These are phyloP conservation scores for Cebus imitator DNA, from an alignment of 2,113 vertebrate species.

Conservation along the genomic window DNA sequence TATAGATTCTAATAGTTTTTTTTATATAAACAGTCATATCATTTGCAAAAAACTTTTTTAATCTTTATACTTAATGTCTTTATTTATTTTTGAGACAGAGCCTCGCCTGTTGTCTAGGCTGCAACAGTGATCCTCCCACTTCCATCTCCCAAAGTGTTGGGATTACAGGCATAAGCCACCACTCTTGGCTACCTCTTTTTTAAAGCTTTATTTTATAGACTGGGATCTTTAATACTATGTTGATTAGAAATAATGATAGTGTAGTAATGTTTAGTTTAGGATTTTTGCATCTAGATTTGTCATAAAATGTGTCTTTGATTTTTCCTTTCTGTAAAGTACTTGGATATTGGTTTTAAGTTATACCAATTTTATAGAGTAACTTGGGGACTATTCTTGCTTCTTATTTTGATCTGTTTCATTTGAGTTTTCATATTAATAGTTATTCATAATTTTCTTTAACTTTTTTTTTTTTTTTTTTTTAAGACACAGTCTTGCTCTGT, in stretches of 20 bases:
- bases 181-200: background rate
- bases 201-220: background rate
- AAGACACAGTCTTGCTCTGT: too few species aligned
- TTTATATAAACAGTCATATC: background rate
- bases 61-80: background rate
- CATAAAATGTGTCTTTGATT: background rate
- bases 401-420: background rate
- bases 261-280: background rate
- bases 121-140: too few species aligned
- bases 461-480: too few species aligned
- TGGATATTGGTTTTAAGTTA: background rate
- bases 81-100: too few species aligned
- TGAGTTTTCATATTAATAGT: background rate
- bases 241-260: background rate
- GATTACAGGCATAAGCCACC: too few species aligned
- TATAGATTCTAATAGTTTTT: background rate
- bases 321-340: background rate
- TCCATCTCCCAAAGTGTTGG: too few species aligned
- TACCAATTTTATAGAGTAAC: background rate
- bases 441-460: background rate
- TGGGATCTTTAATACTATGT: background rate
- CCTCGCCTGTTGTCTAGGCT: too few species aligned
- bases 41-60: background rate
- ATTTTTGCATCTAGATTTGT: conserved; percentile 1
- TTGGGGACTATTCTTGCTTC: background rate